Evolutionary conservation across 2,797 vertebrate species (phyloP).

Genomic region (Sebastes oblongus): DNA sequence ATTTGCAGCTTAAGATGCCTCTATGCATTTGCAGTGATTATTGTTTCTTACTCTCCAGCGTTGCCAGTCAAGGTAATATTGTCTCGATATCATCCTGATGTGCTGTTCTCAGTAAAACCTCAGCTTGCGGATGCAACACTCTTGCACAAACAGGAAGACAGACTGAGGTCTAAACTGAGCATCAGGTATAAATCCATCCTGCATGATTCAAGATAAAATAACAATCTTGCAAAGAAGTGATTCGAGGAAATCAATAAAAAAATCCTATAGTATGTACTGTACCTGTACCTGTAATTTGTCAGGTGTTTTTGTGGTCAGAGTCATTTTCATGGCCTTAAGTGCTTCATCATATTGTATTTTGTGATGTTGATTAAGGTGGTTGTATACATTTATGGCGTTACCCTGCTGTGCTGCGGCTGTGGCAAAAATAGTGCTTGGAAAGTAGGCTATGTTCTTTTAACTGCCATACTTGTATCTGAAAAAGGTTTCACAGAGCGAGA

Average conservation of each 20-base stretch:
- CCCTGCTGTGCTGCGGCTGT: conserved; percentile 1
- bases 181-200: neutral
- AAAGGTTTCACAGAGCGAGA: neutral
- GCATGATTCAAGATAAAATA: neutral
- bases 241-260: neutral
- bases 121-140: conserved; percentile 39
- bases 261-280: neutral
- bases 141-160: conserved; percentile 68
- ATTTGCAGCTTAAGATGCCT: neutral
- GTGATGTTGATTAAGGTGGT: neutral
- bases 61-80: neutral
- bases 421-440: neutral
- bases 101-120: conserved; percentile 63
- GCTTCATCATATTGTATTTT: neutral
- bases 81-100: neutral
- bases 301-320: neutral
- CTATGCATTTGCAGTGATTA: neutral
- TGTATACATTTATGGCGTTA: neutral
- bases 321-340: neutral
- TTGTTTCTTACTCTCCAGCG: no score
- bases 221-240: neutral
- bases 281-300: neutral
- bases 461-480: neutral
- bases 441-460: neutral
- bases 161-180: neutral